Conservation (phyloP, 1,140 invertebrate genomes). For the Artemia franciscana region DNA sequence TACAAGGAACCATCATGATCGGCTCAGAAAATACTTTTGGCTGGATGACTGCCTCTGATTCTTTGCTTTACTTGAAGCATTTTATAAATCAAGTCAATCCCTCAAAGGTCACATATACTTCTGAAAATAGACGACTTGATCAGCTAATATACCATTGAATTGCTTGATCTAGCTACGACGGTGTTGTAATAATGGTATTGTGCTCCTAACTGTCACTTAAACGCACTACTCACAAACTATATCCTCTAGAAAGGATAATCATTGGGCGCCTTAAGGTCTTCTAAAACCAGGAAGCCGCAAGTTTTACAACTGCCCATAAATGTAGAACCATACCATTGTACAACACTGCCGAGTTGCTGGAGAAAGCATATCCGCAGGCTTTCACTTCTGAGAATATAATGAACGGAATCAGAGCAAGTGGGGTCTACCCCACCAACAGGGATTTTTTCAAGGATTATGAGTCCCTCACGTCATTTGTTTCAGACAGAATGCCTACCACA, state of each 20-base stretch:
- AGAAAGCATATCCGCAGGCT: slow-evolving; percentile 19
- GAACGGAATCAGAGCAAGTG: slow-evolving; percentile 20
- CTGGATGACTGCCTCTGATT: too few relatives aligned
- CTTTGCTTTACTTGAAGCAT: slow-evolving; percentile 19
- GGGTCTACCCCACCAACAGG: slow-evolving; percentile 19
- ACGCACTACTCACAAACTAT: slow-evolving; percentile 18
- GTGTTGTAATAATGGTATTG: slow-evolving; percentile 18
- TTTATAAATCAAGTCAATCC: slow-evolving; percentile 17
- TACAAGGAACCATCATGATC: slow-evolving; percentile 15
- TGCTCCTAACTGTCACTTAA: slow-evolving; percentile 15
- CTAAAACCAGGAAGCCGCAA: slow-evolving; percentile 28
- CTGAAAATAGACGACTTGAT: slow-evolving; percentile 22
- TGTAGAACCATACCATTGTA: slow-evolving; percentile 25
- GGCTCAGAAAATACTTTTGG: slow-evolving; percentile 15
- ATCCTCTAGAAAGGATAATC: slow-evolving; percentile 21
- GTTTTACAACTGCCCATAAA: slow-evolving; percentile 22
- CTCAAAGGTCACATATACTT: slow-evolving; percentile 17
- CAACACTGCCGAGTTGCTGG: slow-evolving; percentile 21
- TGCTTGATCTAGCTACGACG: slow-evolving; percentile 16
- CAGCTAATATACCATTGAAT: slow-evolving; percentile 16
- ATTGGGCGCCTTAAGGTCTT: slow-evolving; percentile 21
- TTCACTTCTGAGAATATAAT: slow-evolving; percentile 21
- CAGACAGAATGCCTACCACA: too few relatives aligned
- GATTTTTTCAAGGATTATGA: slow-evolving; percentile 19
- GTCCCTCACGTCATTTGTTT: slow-evolving; percentile 9